phyloP scores from a whole-genome alignment of 2,888 invertebrate species.

The Stenotaenia linearis region DNA sequence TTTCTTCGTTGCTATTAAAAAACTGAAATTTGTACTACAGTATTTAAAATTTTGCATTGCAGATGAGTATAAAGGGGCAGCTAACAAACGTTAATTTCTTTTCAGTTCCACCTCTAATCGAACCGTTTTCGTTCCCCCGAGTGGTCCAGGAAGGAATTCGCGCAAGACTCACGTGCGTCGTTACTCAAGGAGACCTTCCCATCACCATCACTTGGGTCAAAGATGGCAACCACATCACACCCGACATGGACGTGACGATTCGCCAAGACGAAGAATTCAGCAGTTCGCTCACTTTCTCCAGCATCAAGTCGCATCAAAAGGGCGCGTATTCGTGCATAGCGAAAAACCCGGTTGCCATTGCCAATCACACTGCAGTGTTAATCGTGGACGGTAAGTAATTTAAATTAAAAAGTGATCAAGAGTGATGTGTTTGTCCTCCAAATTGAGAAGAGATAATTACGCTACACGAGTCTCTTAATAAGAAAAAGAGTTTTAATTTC shows the following conservation, averaged over 20 bases:
- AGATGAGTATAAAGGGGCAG: too few relatives aligned
- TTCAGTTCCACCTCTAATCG: conserved; percentile 36
- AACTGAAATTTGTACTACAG: too few relatives aligned
- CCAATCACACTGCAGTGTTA: conserved; percentile 35
- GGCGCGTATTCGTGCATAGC: conserved; percentile 37
- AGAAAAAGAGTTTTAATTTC: conserved; percentile 9
- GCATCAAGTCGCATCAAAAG: conserved; percentile 33
- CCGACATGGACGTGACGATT: conserved; percentile 34
- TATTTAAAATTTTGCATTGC: too few relatives aligned
- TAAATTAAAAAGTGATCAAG: background rate
- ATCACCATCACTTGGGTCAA: conserved; percentile 49
- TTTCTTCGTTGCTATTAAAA: background rate
- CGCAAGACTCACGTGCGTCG: conserved; percentile 36
- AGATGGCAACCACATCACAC: conserved; percentile 42
- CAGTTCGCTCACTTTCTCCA: conserved; percentile 36
- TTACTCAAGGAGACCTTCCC: conserved; percentile 46
- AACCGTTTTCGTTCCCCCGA: conserved; percentile 36
- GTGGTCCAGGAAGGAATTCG: conserved; percentile 36
- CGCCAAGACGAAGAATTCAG: conserved; percentile 36
- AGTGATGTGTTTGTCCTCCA: background rate
- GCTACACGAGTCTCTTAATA: background rate
- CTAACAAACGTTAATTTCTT: too few relatives aligned
- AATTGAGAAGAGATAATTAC: background rate
- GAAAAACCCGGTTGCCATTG: conserved; percentile 34
- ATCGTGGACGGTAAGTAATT: conserved; percentile 34